Evolutionary conservation across 1,140 invertebrate genomes (phyloP).

Genomic region (Panulirus ornatus): DNA sequence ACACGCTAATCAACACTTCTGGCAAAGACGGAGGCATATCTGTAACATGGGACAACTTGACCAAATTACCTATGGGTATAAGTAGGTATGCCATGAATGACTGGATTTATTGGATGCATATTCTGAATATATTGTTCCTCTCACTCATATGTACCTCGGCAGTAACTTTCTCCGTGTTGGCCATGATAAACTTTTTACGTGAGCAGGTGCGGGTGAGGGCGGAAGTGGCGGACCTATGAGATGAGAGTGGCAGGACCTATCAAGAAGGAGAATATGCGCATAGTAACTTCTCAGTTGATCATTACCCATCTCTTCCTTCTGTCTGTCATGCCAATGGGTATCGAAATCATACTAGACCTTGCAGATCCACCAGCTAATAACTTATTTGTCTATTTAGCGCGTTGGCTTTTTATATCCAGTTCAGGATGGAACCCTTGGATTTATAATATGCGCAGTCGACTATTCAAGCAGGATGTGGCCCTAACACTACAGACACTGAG

Average conservation of each 20-base stretch:
- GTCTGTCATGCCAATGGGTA: background rate
- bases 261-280: background rate
- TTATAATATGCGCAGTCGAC: conserved; percentile 34
- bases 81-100: background rate
- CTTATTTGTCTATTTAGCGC: background rate
- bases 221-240: conserved; percentile 24
- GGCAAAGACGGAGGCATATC: background rate
- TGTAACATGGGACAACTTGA: background rate
- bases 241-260: background rate
- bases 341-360: background rate
- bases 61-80: conserved; percentile 11
- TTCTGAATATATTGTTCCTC: too few relatives aligned
- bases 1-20: background rate
- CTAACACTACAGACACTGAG: too few relatives aligned
- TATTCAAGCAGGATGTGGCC: background rate
- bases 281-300: background rate
- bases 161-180: conserved; percentile 14
- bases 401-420: conserved; percentile 27
- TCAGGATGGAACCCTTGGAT: conserved; percentile 53
- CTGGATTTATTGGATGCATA: background rate
- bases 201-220: background rate
- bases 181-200: conserved; percentile 23
- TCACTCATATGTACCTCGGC: background rate
- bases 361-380: background rate
- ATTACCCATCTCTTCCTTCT: conserved; percentile 8